Evolutionary conservation across 2,797 vertebrate species (phyloP), one percentile per base, ranked within the genome.

Genomic region (Triplophysa bombifrons): DNA sequence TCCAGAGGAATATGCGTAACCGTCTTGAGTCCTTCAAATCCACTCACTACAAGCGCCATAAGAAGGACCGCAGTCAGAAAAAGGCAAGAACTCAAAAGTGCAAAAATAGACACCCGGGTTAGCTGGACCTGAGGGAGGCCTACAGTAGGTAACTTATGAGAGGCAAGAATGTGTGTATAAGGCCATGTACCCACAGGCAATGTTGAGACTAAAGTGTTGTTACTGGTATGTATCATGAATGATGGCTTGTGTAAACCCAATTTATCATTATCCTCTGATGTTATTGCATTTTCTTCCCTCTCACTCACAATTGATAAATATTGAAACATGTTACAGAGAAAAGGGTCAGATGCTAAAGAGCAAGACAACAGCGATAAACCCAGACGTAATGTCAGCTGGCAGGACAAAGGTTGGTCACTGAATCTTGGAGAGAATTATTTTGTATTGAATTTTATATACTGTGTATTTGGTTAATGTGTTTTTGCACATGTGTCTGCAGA

Each of bases 1-100:
- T 98, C 86, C 95, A 97, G 90, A 95, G 97, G 90, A 99, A 98
- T 92, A 99, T 98, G 97, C 97, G 90, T 91, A 94, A 93, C 78
- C 94, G 97, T 8, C 94, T 99, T 84, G 97, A 99, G 88, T 97
- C 96, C 50, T 98, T 97, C 86, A 98, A 97, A 78, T 96, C 96
- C 84, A 96, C 92, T 69, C 93, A 95, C 80, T 93, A 97, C 91
- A 98, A 97, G 86, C 91, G 96, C 7, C 93, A 95, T 88, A 97
- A 96, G 87, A 98, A 98, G 88, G 94, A 96, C 34, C 88, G 92
- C 60, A 93, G 95, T 88, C 93, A 93, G 78, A 98, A 95, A 89
- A 98, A 97, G 96, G 97, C 90, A 90, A 58, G 92, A 25, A 56
- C 14, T 73, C 14, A 50, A n/a, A 46, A 58, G 17, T 61, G 22